Evolutionary conservation across 2,797 vertebrate species (phyloP).

Genomic region (Lepilemur septentrionalis): DNA sequence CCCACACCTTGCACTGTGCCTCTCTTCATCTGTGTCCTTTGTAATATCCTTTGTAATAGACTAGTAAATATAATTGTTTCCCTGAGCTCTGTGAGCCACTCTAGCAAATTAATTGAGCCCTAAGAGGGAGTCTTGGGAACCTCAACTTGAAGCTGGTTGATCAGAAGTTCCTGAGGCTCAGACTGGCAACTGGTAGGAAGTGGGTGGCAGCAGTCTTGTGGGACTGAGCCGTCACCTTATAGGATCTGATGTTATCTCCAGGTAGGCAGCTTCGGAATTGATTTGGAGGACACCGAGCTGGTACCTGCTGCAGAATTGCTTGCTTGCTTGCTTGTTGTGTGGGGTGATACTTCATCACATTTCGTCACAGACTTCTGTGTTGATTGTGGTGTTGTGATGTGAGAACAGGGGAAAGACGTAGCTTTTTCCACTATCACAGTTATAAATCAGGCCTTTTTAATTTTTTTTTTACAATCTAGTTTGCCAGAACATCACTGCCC

Average conservation of each 20-base stretch:
- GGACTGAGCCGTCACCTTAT: neutral
- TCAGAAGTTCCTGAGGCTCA: neutral
- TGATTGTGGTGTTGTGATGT: neutral
- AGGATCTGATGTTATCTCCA: neutral
- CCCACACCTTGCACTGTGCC: neutral
- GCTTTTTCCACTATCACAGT: neutral
- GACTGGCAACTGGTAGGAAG: neutral
- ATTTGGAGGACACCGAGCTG: neutral
- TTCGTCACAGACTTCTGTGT: neutral
- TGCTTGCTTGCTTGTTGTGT: neutral
- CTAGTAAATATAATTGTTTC: neutral
- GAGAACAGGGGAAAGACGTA: neutral
- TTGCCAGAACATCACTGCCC: too few relatives aligned
- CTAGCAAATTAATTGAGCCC: neutral
- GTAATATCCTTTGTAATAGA: neutral
- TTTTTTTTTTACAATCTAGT: neutral
- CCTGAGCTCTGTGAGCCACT: neutral
- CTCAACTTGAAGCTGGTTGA: neutral
- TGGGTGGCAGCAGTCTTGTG: neutral
- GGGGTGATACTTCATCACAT: neutral
- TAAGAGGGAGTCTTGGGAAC: neutral
- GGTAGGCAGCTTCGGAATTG: neutral
- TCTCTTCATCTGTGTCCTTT: neutral
- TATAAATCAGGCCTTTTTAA: neutral
- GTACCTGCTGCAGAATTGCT: neutral